Evolutionary conservation across 2,888 invertebrate genomes (phyloP), one percentile per base, ranked within the genome.

Genomic region (Ennomos quercinarius): DNA sequence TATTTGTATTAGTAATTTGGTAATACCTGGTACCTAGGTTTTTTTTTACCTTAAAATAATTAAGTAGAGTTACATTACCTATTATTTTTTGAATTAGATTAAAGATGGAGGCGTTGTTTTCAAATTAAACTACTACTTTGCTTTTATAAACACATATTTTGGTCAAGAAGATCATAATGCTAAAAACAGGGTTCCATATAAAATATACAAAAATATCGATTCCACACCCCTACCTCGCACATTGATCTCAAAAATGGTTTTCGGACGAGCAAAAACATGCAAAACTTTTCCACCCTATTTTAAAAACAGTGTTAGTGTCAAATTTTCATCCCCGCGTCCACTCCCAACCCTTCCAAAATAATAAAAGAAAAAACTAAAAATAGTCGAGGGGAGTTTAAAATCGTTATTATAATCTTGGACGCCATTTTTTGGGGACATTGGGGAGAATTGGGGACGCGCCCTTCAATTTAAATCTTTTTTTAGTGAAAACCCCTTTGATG

Each of bases 361-460:
- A 59, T 54, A 59, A 84, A 82, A 81, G 27, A 82, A 51, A 81
- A 81, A 83, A 84, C 76, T 78, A 81, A 86, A 89, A 87, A 83
- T 80, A 83, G 86, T 83, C 72, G 73, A 76, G 86, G 90, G 91
- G 88, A 88, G 84, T 86, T 89, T 87, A 91, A 91, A 91, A 92
- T 91, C 91, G 91, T 92, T 92, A 92, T 91, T 91, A 92, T 91
- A 91, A 92, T 91, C 91, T 91, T 87, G 91, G 89, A 87, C 88
- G 91, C 90, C 89, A 90, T 91, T 88, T 68, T 87, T 51, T 36
- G 9, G 48, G 59, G 45, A 53, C 54, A 50, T 57, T 54, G 38
- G 47, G 54, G 54, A 47, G 57, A 59, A 64, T 52, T 64, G 81
- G 89, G 90, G 90, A 89, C 86, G 89, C 89, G 89, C 91, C 91